These are phyloP conservation scores for Enteromius fasciolatus DNA, from an alignment of 2,797 vertebrate species.

Conservation along the genomic window DNA sequence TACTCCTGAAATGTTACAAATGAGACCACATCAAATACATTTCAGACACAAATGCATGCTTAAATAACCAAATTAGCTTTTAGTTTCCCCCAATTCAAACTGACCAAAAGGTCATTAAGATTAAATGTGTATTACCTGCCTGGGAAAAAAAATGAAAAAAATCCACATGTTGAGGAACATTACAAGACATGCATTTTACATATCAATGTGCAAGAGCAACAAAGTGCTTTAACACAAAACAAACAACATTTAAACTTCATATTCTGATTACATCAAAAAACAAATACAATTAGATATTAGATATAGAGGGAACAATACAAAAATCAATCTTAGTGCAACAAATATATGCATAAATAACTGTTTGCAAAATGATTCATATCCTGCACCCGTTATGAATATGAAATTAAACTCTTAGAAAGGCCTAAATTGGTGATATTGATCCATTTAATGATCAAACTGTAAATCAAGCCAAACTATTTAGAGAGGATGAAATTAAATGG, in stretches of 20 bases:
- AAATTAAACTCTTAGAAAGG: conserved; percentile 78
- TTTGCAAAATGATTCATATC: conserved; percentile 85
- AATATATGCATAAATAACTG: conserved; percentile 97
- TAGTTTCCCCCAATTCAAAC: conserved; percentile 6
- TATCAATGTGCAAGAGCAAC: conserved; percentile 91
- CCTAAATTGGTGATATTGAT: conserved; percentile 75
- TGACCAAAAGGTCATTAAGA: conserved; percentile 27
- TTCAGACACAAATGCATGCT: conserved; percentile 46
- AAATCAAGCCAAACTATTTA: conserved; percentile 1
- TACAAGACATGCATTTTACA: conserved; percentile 80
- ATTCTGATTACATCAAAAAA: conserved; percentile 87
- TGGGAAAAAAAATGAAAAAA: conserved; percentile 64
- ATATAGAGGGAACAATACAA: conserved; percentile 83
- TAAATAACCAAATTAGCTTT: conserved; percentile 25
- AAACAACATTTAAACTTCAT: conserved; percentile 87
- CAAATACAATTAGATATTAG: conserved; percentile 87
- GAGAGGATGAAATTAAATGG: no score
- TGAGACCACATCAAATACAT: conserved; percentile 42
- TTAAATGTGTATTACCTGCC: conserved; percentile 47
- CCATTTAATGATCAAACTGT: conserved; percentile 10
- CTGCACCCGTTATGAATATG: conserved; percentile 76
- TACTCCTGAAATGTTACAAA: conserved; percentile 35
- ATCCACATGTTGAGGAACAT: conserved; percentile 65
- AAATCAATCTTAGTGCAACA: conserved; percentile 93
- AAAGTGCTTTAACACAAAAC: conserved; percentile 94